Percentiles rank a stretch among this genome's conserved stretches.
These are phyloP conservation scores for Mionectes macconnelli DNA, from an alignment of 2,113 vertebrate species.

Conservation along the genomic window DNA sequence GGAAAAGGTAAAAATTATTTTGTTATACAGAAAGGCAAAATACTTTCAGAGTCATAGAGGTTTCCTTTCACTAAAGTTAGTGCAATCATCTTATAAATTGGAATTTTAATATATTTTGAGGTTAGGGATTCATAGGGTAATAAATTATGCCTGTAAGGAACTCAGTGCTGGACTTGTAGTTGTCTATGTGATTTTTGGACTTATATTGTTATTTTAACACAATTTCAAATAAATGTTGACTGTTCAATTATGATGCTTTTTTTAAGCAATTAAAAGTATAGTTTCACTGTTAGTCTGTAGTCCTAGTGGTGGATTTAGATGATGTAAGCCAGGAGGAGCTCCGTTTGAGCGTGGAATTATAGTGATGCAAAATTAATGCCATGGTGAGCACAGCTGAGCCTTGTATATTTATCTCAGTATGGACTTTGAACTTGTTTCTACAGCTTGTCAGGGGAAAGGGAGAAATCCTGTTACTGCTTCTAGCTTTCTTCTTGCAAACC, in stretches of 20 bases:
- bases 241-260: background rate
- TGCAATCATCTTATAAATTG: background rate
- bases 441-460: background rate
- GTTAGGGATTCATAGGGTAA: background rate
- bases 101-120: background rate
- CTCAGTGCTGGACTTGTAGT: background rate
- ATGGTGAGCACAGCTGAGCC: background rate
- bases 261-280: background rate
- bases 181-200: background rate
- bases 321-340: background rate
- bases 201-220: background rate
- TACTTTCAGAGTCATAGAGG: background rate
- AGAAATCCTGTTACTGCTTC: background rate
- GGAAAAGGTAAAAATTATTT: conserved; percentile 4
- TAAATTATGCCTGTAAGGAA: background rate
- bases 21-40: background rate
- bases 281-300: background rate
- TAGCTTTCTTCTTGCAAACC: background rate
- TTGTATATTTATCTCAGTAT: background rate
- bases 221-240: background rate
- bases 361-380: background rate
- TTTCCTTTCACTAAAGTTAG: background rate
- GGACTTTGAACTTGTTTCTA: background rate
- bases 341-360: background rate
- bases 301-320: background rate